These are phyloP conservation scores for Zaprionus davidi DNA, from an alignment of 1,140 invertebrate genomes.

Conservation along the genomic window DNA sequence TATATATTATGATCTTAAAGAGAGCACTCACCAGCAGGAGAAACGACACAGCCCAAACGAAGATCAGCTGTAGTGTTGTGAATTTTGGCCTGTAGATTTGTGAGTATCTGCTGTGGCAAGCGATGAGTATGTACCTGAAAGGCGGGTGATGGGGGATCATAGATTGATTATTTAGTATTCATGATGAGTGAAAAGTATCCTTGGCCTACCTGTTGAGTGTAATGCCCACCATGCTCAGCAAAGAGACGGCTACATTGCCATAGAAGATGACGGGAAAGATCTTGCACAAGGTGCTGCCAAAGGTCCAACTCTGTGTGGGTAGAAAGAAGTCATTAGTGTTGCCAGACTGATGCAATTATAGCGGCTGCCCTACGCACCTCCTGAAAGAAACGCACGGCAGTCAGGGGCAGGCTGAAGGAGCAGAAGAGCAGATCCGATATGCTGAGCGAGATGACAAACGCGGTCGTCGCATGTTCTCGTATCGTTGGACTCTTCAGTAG, in stretches of 20 bases:
- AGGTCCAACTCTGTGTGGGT: conserved; percentile 87
- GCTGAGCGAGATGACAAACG: conserved; percentile 93
- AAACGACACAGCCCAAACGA: conserved; percentile 90
- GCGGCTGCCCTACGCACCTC: conserved; percentile 84
- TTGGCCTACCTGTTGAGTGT: conserved; percentile 91
- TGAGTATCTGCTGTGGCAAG: conserved; percentile 90
- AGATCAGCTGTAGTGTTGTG: conserved; percentile 90
- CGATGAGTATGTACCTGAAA: conserved; percentile 92
- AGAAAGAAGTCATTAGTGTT: background rate
- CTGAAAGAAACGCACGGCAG: conserved; percentile 91
- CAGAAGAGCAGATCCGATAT: conserved; percentile 94
- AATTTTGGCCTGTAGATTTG: conserved; percentile 89
- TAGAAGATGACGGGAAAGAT: conserved; percentile 96
- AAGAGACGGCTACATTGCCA: conserved; percentile 93
- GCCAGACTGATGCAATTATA: background rate
- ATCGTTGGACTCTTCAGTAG: conserved; percentile 90
- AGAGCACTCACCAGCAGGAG: conserved; percentile 86
- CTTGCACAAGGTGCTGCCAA: conserved; percentile 91
- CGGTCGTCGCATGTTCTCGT: conserved; percentile 92
- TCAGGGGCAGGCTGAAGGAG: conserved; percentile 92
- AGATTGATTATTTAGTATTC: conserved; percentile 4
- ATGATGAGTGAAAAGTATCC: conserved; percentile 9
- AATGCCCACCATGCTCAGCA: conserved; percentile 95
- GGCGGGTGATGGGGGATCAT: conserved; percentile 16
- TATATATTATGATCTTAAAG: too few relatives aligned